These are phyloP conservation scores for Oxycera nigricornis DNA, from an alignment of 2,888 invertebrate species.

Conservation along the genomic window DNA sequence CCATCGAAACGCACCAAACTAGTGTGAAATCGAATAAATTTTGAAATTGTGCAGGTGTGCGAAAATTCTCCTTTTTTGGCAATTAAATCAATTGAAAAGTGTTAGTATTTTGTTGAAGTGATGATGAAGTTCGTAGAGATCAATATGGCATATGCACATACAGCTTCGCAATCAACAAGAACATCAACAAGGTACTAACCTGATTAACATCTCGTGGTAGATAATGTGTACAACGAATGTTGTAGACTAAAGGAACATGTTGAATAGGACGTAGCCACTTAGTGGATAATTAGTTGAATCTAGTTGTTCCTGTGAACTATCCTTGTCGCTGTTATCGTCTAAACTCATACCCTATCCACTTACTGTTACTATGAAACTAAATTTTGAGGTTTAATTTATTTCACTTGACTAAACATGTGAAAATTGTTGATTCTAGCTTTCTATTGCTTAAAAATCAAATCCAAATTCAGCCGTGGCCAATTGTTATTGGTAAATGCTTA, in stretches of 20 bases:
- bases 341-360: not conserved
- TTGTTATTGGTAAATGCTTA: no score
- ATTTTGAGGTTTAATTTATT: no score
- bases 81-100: no score
- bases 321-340: not conserved
- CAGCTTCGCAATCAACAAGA: not conserved
- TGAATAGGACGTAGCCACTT: slow-evolving; percentile 11
- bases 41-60: slow-evolving; percentile 45
- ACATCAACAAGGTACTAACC: not conserved
- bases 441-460: no score
- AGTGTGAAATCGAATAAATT: slow-evolving; percentile 57
- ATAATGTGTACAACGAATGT: not conserved
- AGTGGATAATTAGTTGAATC: not conserved
- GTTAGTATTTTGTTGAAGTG: no score
- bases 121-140: no score
- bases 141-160: no score
- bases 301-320: not conserved
- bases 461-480: no score
- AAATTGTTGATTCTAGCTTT: no score
- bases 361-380: no score
- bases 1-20: slow-evolving; percentile 47
- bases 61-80: not conserved
- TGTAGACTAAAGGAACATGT: not conserved
- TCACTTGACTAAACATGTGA: no score
- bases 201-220: not conserved